Percentiles rank a stretch among this genome's conserved stretches.
phyloP scores from a whole-genome alignment of 1,140 invertebrate species.

The Saxidomus purpurata region DNA sequence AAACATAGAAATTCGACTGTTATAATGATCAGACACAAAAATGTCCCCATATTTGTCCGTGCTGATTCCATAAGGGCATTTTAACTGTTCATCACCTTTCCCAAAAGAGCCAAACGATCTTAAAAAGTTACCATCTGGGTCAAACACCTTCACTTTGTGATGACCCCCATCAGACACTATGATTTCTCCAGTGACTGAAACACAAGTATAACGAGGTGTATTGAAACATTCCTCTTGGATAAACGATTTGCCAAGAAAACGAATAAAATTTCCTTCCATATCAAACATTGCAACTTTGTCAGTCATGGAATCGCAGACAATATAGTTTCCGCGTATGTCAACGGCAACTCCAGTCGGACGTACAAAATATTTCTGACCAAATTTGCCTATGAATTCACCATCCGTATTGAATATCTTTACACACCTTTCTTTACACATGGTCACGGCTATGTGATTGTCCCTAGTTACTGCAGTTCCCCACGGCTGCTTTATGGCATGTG shows the following conservation, averaged over 20 bases:
- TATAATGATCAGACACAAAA: conserved; percentile 95
- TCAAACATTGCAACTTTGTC: conserved; percentile 64
- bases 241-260: conserved; percentile 10
- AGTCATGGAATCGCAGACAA: conserved; percentile 64
- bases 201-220: conserved; percentile 71
- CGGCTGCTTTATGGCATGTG: conserved; percentile 63
- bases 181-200: conserved; percentile 70
- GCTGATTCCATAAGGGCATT: conserved; percentile 96
- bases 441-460: conserved; percentile 64
- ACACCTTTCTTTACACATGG: conserved; percentile 54
- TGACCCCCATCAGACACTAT: conserved; percentile 79
- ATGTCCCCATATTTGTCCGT: conserved; percentile 93
- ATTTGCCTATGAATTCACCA: conserved; percentile 52
- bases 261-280: conserved; percentile 42
- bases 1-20: conserved; percentile 90
- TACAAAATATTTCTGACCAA: conserved; percentile 63
- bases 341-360: conserved; percentile 69
- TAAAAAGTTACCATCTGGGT: conserved; percentile 77
- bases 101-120: conserved; percentile 91
- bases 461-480: conserved; percentile 54
- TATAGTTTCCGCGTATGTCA: conserved; percentile 46
- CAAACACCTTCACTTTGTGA: conserved; percentile 78
- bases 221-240: conserved; percentile 49
- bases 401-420: conserved; percentile 59
- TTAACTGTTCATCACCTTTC: conserved; percentile 91